These are phyloP conservation scores for Agraylea sexmaculata DNA, from an alignment of 1,140 invertebrate genomes.

Conservation along the genomic window DNA sequence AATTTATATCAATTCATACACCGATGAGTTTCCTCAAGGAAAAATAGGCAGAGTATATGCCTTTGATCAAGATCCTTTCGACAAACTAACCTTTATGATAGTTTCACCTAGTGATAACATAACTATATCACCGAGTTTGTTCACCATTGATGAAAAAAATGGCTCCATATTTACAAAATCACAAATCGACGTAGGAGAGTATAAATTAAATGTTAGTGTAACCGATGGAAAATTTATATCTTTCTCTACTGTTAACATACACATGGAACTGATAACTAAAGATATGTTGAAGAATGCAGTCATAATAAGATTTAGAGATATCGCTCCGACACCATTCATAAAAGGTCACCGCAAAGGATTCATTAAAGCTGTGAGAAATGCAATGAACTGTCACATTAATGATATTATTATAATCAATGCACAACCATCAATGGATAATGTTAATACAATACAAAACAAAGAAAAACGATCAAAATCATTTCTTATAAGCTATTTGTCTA, in stretches of 20 bases:
- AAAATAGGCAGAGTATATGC: slow-evolving; percentile 72
- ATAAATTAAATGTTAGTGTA: slow-evolving; percentile 68
- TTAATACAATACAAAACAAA: slow-evolving; percentile 19
- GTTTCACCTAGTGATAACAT: slow-evolving; percentile 26
- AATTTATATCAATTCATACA: slow-evolving; percentile 69
- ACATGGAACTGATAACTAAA: slow-evolving; percentile 61
- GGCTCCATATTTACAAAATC: slow-evolving; percentile 66
- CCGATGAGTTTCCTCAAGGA: slow-evolving; percentile 77
- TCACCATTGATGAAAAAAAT: slow-evolving; percentile 60
- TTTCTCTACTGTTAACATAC: slow-evolving; percentile 59
- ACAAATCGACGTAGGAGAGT: slow-evolving; percentile 68
- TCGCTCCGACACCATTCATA: slow-evolving; percentile 72
- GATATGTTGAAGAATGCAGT: slow-evolving; percentile 72
- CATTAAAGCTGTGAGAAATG: slow-evolving; percentile 55
- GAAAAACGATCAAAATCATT: slow-evolving; percentile 13
- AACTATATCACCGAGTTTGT: slow-evolving; percentile 46
- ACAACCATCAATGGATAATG: slow-evolving; percentile 38
- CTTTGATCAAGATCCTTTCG: slow-evolving; percentile 77
- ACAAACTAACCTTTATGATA: slow-evolving; percentile 61
- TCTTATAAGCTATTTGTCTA: neutral
- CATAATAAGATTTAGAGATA: slow-evolving; percentile 58
- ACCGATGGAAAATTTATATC: slow-evolving; percentile 72
- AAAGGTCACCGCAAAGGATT: slow-evolving; percentile 68
- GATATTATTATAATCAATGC: slow-evolving; percentile 54
- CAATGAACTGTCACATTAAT: slow-evolving; percentile 57